Evolutionary conservation across 2,797 vertebrate species (phyloP), one percentile per base, ranked within the genome.

Genomic region (Esox lucius): DNA sequence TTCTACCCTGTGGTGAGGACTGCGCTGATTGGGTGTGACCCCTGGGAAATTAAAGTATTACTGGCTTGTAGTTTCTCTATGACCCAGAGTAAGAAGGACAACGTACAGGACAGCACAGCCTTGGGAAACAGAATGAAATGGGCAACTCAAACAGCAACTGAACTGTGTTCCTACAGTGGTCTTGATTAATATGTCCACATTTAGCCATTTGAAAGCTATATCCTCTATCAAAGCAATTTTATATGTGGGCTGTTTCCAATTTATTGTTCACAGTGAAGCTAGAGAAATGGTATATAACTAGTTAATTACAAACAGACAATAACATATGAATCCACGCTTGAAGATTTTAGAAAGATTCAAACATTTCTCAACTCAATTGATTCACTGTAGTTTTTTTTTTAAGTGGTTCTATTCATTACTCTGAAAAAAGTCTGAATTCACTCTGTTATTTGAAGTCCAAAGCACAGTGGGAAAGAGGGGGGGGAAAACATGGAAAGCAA

Each of bases 221-320:
- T 91, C 83, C 73, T 90, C 85, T 91, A 90, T 91, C 89, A 91
- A 91, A 90, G 85, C 69, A 42, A 74, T 86, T 75, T 91, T 76
- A 90, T 87, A 89, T 85, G 79, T 85, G 84, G 86, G 81, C 85
- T 88, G 86, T 81, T 84, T 88, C 80, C 77, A 82, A 81, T 87
- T 88, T 87, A 85, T 84, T 79, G 80, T 84, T 90, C 84, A 85
- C 83, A 91, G 90, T 83, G 84, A 88, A 89, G 75, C 80, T 73
- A 88, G 78, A 68, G 79, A 80, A 81, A 74, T 80, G 78, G 72
- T 87, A 84, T 81, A 85, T 71, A 89, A 77, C 77, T 70, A 82
- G 71, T 79, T 88, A 91, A 92, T 91, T 87, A 88, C 86, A 90
- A 77, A 81, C 93, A 91, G 90, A 84, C 85, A 90, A 82, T 75